Evolutionary conservation across 2,888 invertebrate genomes (phyloP), one percentile per base, ranked within the genome.

Genomic region (Papilio demoleus): DNA sequence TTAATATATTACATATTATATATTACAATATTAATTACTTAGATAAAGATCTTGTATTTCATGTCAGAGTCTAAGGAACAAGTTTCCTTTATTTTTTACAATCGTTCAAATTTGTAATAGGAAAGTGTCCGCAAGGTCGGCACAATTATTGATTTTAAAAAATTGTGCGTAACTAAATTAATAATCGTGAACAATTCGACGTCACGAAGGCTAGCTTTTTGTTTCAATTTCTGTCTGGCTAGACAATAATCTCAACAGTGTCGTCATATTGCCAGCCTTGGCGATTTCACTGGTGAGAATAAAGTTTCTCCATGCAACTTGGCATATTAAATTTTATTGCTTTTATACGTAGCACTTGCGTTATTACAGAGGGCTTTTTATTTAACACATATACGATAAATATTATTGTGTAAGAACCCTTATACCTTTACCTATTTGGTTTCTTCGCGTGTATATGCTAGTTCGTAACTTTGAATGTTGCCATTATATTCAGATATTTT

Each of bases 191-290:
- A 62, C n/a, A 40, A 34, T 53, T 17, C 19, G 38, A 58, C 53
- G 40, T 65, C 74, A 73, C 74, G 75, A 77, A 75, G 68, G 66
- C 61, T 65, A 74, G 69, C 70, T 76, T 81, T 79, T 81, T 79
- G 73, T 75, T 65, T 75, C 68, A 77, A 76, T 79, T 79, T 81
- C 76, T 75, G 74, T 74, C 74, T 72, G 67, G 75, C 75, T 72
- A 77, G 76, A 77, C 42, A 63, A 24, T 62, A 56, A 67, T 67
- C 79, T 78, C 77, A 77, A 77, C 73, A 70, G 70, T 82, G 81
- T 75, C 77, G 81, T 78, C 81, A 83, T 71, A 73, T 71, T 47
- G 71, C 11, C 71, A 81, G 76, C 83, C 83, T 82, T 83, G 80
- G 74, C 56, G 70, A 61, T 74, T 82, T 83, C 82, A 79, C 75